A percentile compares a stretch with the other conserved stretches of the same genome.
phyloP scores from a whole-genome alignment of 2,888 invertebrate genomes.

The Mythimna loreyi region DNA sequence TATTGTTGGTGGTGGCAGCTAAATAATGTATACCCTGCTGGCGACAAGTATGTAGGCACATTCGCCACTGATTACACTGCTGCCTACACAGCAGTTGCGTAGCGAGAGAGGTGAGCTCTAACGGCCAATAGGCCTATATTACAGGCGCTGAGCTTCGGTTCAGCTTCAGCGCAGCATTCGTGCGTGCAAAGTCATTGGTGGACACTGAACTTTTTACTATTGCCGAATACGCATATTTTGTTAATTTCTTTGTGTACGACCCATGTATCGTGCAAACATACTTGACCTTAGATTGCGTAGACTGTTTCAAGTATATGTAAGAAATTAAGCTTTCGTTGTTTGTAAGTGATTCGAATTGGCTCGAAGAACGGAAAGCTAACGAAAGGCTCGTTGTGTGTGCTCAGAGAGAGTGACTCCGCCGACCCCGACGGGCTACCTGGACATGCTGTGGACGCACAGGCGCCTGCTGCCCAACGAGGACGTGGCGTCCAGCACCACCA shows the following conservation, averaged over 20 bases:
- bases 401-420: conserved; percentile 70
- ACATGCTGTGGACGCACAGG: conserved; percentile 57
- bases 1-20: not conserved
- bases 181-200: not conserved
- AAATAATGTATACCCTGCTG: not conserved
- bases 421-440: conserved; percentile 47
- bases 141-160: not conserved
- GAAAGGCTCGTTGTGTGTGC: conserved; percentile 81
- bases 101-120: not conserved
- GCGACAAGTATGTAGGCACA: no score
- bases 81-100: not conserved
- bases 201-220: not conserved
- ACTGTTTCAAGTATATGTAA: not conserved
- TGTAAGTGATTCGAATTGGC: conserved; percentile 33
- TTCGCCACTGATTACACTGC: not conserved
- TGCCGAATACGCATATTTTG: not conserved
- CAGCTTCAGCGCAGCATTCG: not conserved
- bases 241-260: not conserved
- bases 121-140: not conserved
- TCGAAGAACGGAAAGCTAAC: conserved; percentile 70
- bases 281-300: not conserved
- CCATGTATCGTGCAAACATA: not conserved
- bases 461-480: conserved; percentile 28
- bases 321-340: conserved; percentile 1
- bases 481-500: not conserved